Evolutionary conservation across 1,140 invertebrate genomes (phyloP).

Genomic region (Nymphalis io): DNA sequence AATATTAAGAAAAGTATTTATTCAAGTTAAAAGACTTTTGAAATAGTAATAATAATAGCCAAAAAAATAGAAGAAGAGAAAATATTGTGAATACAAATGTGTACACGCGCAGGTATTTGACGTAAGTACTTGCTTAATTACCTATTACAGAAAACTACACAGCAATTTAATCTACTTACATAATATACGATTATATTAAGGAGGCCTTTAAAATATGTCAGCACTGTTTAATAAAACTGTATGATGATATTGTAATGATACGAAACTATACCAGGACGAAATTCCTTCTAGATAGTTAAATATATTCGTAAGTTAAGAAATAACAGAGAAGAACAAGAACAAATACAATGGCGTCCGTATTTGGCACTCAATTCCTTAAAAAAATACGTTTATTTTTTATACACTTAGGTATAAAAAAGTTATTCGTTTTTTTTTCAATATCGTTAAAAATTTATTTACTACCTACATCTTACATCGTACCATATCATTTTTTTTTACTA

Average conservation of each 20-base stretch:
- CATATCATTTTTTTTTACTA: conserved; percentile 23
- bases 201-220: conserved; percentile 8
- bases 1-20: not conserved
- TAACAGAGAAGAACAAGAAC: conserved; percentile 32
- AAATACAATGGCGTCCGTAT: conserved; percentile 36
- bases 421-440: conserved; percentile 38
- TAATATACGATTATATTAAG: conserved; percentile 20
- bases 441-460: conserved; percentile 60
- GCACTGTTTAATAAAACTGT: not conserved
- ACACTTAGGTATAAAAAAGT: conserved; percentile 34
- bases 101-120: not conserved
- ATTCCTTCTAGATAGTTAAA: not conserved
- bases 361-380: conserved; percentile 42
- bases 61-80: not conserved
- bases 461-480: conserved; percentile 46
- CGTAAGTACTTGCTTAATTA: not conserved
- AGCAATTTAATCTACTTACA: conserved; percentile 35
- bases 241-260: not conserved
- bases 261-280: not conserved
- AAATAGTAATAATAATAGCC: no score
- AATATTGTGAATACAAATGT: not conserved
- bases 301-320: conserved; percentile 20
- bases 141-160: conserved; percentile 32
- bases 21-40: not conserved
- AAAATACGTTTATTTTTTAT: conserved; percentile 15